phyloP scores from a whole-genome alignment of 2,797 vertebrate genomes.

The Falco berigora region DNA sequence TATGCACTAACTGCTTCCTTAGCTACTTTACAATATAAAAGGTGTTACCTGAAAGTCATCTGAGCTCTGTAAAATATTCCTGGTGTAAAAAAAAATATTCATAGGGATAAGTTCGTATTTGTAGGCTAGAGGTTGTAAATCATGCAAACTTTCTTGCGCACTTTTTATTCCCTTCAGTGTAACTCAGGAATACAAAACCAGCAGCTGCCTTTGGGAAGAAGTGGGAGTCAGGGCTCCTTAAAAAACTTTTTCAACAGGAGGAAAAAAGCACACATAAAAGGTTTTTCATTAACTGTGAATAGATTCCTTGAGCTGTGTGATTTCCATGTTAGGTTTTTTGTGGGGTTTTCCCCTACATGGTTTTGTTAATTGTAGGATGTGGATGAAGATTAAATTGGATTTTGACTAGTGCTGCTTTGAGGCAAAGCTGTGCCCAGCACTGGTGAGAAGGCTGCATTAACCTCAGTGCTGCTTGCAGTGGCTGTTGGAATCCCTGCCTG shows the following conservation, averaged over 20 bases:
- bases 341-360: rapidly evolving
- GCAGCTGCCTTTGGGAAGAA: not conserved
- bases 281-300: not conserved
- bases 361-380: not conserved
- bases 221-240: not conserved
- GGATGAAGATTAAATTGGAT: not conserved
- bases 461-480: not conserved
- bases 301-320: not conserved
- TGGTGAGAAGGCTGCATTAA: not conserved
- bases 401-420: not conserved
- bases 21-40: not conserved
- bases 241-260: not conserved
- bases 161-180: not conserved
- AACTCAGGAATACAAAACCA: not conserved
- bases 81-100: not conserved
- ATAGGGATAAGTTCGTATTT: not conserved
- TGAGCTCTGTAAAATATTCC: not conserved
- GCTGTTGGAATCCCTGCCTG: not conserved
- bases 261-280: not conserved
- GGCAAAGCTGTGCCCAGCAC: not conserved
- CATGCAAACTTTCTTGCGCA: not conserved
- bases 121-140: not conserved
- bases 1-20: not conserved
- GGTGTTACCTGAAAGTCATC: not conserved
- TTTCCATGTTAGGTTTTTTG: not conserved